These are phyloP conservation scores for Zaprionus nigranus DNA, from an alignment of 1,140 invertebrate species.

Conservation along the genomic window DNA sequence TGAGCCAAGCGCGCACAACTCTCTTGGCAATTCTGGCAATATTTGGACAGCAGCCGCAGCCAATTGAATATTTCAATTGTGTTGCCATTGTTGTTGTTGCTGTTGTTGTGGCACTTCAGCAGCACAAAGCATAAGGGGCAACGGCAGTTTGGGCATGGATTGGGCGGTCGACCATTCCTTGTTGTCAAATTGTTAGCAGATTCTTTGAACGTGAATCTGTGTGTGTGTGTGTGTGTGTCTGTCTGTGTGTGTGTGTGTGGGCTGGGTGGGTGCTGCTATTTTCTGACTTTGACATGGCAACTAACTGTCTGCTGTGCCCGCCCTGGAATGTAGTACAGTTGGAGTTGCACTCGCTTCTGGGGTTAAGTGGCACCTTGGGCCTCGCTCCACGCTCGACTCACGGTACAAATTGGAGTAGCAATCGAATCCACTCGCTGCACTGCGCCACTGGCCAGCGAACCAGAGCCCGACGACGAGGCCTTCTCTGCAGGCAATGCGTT, in stretches of 20 bases:
- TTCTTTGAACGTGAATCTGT: conserved; percentile 36
- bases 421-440: conserved; percentile 51
- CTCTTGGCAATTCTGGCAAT: conserved; percentile 52
- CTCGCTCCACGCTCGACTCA: conserved; percentile 28
- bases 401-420: conserved; percentile 55
- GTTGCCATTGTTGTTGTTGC: conserved; percentile 51
- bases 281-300: conserved; percentile 61
- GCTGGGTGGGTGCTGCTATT: conserved; percentile 60
- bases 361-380: conserved; percentile 76
- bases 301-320: conserved; percentile 48
- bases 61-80: conserved; percentile 78
- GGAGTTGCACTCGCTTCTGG: conserved; percentile 33
- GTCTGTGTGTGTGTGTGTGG: conserved; percentile 10
- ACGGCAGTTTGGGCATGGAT: conserved; percentile 52
- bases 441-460: conserved; percentile 12
- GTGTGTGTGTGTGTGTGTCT: conserved; percentile 3
- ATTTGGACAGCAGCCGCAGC: conserved; percentile 67
- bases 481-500: background rate
- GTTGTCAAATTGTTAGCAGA: conserved; percentile 77
- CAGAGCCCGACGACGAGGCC: conserved; percentile 39
- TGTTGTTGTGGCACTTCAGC: conserved; percentile 51
- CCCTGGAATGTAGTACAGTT: conserved; percentile 65
- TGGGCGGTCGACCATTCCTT: conserved; percentile 76
- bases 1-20: conserved; percentile 65
- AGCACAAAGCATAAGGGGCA: conserved; percentile 40